Evolutionary conservation across 2,113 vertebrate species (phyloP).

Genomic region (Rutilus rutilus): DNA sequence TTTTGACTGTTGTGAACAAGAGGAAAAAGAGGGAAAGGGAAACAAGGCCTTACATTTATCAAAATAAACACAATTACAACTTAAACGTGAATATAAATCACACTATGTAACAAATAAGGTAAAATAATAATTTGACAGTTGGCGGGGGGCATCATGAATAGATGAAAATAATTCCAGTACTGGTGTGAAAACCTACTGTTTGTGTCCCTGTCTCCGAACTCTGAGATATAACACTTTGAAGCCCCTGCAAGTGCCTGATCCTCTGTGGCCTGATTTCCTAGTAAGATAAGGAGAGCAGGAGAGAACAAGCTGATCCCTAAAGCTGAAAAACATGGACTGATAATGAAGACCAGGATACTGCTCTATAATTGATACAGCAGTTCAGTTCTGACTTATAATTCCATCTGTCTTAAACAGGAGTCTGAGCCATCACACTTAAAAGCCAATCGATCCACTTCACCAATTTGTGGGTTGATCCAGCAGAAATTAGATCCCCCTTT

Average conservation of each 20-base stretch:
- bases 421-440: neutral
- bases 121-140: constrained; percentile 18
- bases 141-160: constrained; percentile 35
- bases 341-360: neutral
- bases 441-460: neutral
- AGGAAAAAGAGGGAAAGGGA: neutral
- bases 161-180: constrained; percentile 57
- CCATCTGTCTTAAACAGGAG: neutral
- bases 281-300: neutral
- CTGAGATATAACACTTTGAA: constrained; percentile 30
- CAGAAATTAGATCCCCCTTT: neutral
- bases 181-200: constrained; percentile 16
- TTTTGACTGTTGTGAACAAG: neutral
- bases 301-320: neutral
- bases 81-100: neutral
- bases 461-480: neutral
- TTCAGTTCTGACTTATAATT: neutral
- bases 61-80: constrained; percentile 30
- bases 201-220: constrained; percentile 50
- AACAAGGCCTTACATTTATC: neutral
- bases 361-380: neutral
- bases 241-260: neutral
- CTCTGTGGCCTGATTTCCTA: neutral
- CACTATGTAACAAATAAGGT: neutral
- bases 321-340: neutral